These are phyloP conservation scores for Cheumatopsyche charites DNA, from an alignment of 1,140 invertebrate genomes.

Conservation along the genomic window DNA sequence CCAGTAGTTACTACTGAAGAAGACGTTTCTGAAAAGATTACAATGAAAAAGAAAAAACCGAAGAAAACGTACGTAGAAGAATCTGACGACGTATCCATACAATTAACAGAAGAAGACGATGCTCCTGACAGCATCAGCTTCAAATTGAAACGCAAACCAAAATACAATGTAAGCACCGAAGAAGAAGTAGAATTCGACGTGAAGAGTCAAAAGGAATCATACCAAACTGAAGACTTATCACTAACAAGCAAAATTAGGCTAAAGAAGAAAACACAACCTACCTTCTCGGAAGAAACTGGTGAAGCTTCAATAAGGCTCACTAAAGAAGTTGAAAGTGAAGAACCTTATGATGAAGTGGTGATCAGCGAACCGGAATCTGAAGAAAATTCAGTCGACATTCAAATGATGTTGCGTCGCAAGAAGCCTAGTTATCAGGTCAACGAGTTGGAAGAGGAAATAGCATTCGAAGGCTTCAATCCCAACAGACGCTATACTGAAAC, in stretches of 20 bases:
- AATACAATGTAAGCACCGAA: conserved; percentile 54
- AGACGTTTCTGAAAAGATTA: conserved; percentile 52
- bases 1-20: conserved; percentile 52
- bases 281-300: conserved; percentile 71
- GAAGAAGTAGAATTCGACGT: conserved; percentile 67
- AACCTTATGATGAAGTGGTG: conserved; percentile 55
- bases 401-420: conserved; percentile 61
- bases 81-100: conserved; percentile 50
- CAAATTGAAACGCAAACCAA: conserved; percentile 62
- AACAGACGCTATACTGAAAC: conserved; percentile 54
- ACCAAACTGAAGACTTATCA: conserved; percentile 80
- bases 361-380: conserved; percentile 58
- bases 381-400: conserved; percentile 54
- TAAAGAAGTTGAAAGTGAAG: conserved; percentile 69
- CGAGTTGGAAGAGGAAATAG: conserved; percentile 65
- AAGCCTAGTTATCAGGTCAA: conserved; percentile 61
- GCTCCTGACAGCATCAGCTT: conserved; percentile 60
- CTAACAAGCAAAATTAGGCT: conserved; percentile 78
- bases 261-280: conserved; percentile 66
- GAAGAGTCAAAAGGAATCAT: conserved; percentile 55
- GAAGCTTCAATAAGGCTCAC: conserved; percentile 72
- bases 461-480: conserved; percentile 61
- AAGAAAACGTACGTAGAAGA: conserved; percentile 45
- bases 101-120: conserved; percentile 52
- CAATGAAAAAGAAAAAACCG: conserved; percentile 51